These are phyloP conservation scores for Drosophila pachea DNA, from an alignment of 1,140 invertebrate species.

Conservation along the genomic window DNA sequence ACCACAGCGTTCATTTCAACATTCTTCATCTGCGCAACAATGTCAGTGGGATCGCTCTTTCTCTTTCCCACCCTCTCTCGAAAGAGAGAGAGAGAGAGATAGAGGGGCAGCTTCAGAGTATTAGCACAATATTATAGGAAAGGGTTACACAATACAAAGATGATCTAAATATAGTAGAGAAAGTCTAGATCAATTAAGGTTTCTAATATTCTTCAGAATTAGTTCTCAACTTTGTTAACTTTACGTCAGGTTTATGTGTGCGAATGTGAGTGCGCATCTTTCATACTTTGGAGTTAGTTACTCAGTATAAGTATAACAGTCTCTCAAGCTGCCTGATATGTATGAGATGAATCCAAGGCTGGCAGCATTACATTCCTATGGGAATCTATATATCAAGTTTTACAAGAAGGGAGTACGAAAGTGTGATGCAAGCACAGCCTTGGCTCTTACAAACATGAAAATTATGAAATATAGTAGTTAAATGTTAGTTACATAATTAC, in stretches of 20 bases:
- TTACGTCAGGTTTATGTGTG: neutral
- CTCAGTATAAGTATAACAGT: neutral
- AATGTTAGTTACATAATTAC: conserved; percentile 11
- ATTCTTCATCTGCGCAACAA: conserved; percentile 1
- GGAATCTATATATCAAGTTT: too few relatives aligned
- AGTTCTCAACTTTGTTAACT: conserved; percentile 7
- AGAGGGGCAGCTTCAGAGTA: neutral
- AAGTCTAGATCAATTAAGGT: neutral
- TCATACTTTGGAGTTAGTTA: neutral
- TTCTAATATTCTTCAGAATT: neutral
- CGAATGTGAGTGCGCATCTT: neutral
- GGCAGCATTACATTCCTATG: neutral
- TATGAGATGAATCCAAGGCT: neutral
- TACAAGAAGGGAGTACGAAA: neutral
- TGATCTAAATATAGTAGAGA: neutral
- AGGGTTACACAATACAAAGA: neutral
- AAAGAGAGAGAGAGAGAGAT: too few relatives aligned
- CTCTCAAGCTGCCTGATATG: neutral
- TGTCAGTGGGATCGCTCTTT: neutral
- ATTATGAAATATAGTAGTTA: neutral
- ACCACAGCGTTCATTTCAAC: neutral
- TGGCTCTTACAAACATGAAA: conserved; percentile 8
- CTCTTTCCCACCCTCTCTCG: too few relatives aligned
- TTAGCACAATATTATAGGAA: neutral
- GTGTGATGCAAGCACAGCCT: neutral